phyloP scores from a whole-genome alignment of 1,140 invertebrate species.

The Chironomus striatipennis region DNA sequence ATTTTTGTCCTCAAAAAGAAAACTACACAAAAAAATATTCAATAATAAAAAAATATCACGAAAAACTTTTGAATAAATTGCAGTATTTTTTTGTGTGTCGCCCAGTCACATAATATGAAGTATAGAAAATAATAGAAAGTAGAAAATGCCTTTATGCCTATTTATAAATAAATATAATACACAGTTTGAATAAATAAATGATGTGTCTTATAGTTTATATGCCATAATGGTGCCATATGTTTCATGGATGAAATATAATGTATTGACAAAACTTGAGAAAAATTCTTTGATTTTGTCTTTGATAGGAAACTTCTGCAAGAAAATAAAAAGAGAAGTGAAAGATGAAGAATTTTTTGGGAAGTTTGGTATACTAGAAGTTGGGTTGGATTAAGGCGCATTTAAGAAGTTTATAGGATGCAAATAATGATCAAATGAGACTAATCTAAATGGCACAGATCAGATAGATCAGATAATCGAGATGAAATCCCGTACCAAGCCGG shows the following conservation, averaged over 20 bases:
- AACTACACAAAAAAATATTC: too few species aligned
- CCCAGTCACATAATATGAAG: too few species aligned
- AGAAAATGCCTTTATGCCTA: neutral
- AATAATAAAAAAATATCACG: slow-evolving; percentile 1
- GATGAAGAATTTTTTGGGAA: neutral
- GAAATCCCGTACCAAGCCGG: too few species aligned
- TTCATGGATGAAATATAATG: neutral
- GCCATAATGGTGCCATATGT: slow-evolving; percentile 6
- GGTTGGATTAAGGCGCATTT: too few species aligned
- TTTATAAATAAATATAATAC: neutral
- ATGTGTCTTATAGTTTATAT: slow-evolving; percentile 9
- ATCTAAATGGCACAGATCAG: too few species aligned
- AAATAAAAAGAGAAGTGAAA: neutral
- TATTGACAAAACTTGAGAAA: slow-evolving; percentile 1
- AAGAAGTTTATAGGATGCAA: too few species aligned
- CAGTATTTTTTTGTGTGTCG: neutral
- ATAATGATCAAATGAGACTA: too few species aligned
- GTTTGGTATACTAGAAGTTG: too few species aligned
- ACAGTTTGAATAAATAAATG: slow-evolving; percentile 14
- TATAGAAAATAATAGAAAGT: too few species aligned
- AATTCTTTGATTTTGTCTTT: neutral
- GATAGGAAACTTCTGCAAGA: neutral
- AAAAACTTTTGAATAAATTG: slow-evolving; percentile 15
- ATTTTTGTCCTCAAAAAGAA: neutral
- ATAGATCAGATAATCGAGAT: too few species aligned